A percentile compares a stretch with the other conserved stretches of the same genome.
Evolutionary conservation across 2,797 vertebrate species (phyloP).

Genomic region (Mus caroli): DNA sequence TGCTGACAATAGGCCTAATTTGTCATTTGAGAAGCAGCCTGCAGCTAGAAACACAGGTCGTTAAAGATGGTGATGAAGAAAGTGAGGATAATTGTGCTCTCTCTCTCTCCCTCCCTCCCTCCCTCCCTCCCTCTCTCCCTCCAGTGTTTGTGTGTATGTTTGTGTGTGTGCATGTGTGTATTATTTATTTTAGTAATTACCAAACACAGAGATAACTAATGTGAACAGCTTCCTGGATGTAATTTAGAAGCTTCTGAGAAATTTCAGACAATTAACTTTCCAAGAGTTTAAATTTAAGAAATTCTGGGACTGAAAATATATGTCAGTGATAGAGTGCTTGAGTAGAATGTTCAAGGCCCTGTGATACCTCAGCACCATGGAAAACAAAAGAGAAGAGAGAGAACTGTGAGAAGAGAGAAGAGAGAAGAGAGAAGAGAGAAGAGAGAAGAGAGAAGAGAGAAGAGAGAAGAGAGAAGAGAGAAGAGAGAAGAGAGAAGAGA

Average conservation of each 20-base stretch:
- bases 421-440: not conserved
- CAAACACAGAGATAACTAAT: slow-evolving; percentile 12
- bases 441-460: not conserved
- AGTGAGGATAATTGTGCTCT: not conserved
- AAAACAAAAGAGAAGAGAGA: not conserved
- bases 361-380: not conserved
- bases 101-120: not conserved
- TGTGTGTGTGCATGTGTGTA: not conserved
- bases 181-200: not conserved
- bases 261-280: slow-evolving; percentile 52
- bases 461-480: not conserved
- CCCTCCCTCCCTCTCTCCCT: too few relatives aligned
- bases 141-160: not conserved
- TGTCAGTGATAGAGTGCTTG: not conserved
- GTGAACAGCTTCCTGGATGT: not conserved
- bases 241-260: slow-evolving; percentile 38
- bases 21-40: not conserved
- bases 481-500: not conserved
- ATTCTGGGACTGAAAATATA: not conserved
- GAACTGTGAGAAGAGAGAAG: not conserved
- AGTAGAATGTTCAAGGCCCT: not conserved
- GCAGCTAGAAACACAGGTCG: not conserved
- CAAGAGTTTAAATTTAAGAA: slow-evolving; percentile 59
- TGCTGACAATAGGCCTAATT: slow-evolving; percentile 36
- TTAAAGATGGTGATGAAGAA: not conserved